Evolutionary conservation across 2,113 vertebrate species (phyloP).

Genomic region (Tupaia chinensis): DNA sequence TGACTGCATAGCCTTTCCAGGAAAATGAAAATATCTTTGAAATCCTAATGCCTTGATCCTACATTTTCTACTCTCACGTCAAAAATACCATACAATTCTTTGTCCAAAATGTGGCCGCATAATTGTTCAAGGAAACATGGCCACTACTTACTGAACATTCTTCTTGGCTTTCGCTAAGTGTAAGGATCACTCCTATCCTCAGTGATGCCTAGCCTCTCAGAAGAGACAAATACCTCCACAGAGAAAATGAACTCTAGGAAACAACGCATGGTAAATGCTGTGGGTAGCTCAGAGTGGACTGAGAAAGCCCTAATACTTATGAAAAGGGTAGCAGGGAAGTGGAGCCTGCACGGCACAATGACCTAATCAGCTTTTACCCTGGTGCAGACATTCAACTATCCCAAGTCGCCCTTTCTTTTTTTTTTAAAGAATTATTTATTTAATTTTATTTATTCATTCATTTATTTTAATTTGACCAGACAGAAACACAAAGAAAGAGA

Average conservation of each 20-base stretch:
- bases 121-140: not conserved
- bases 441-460: no score
- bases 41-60: not conserved
- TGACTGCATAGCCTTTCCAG: not conserved
- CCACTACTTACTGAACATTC: not conserved
- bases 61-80: not conserved
- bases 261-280: not conserved
- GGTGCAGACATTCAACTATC: not conserved
- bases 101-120: not conserved
- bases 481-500: no score
- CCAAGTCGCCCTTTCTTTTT: not conserved
- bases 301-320: not conserved
- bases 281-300: not conserved
- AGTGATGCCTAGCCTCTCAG: not conserved
- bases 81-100: not conserved
- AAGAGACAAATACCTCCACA: not conserved
- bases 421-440: no score
- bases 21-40: not conserved
- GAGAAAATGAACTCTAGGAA: not conserved
- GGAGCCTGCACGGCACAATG: not conserved
- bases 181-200: not conserved
- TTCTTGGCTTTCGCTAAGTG: not conserved
- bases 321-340: not conserved
- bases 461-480: no score
- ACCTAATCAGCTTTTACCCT: not conserved